Conservation (phyloP, 2,888 invertebrate species). For the Epirrhoe tristata region DNA sequence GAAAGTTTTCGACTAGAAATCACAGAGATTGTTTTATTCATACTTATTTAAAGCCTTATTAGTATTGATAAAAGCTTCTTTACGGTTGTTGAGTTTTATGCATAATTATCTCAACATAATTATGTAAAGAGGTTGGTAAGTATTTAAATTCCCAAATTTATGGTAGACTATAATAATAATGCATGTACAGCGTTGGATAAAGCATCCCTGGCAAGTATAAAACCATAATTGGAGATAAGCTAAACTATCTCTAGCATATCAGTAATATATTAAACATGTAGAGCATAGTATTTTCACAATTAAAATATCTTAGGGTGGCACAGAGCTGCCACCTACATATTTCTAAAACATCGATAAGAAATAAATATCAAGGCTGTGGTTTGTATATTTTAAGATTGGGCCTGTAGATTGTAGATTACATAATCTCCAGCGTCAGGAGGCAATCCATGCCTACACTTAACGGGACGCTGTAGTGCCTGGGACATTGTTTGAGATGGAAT, state of each 20-base stretch:
- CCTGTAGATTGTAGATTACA: too few species aligned
- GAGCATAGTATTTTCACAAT: neutral
- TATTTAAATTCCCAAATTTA: neutral
- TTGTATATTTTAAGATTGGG: too few species aligned
- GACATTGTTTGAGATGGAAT: too few species aligned
- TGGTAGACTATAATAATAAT: neutral
- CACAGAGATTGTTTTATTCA: constrained; percentile 65
- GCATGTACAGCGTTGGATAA: neutral
- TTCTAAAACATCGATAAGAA: too few species aligned
- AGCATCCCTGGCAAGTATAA: neutral
- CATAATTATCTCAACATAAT: neutral
- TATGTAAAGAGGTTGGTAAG: neutral
- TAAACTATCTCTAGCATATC: neutral
- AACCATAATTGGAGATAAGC: neutral
- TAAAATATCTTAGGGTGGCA: neutral
- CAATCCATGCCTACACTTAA: too few species aligned
- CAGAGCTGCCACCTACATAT: neutral
- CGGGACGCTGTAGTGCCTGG: too few species aligned
- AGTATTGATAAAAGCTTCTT: constrained; percentile 4
- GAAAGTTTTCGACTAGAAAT: constrained; percentile 75
- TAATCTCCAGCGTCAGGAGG: too few species aligned
- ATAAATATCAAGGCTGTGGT: too few species aligned
- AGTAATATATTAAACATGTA: neutral
- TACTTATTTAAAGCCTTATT: constrained; percentile 14
- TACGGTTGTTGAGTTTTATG: neutral